These are phyloP conservation scores for Meles meles DNA, from an alignment of 2,113 vertebrate species.

Conservation along the genomic window DNA sequence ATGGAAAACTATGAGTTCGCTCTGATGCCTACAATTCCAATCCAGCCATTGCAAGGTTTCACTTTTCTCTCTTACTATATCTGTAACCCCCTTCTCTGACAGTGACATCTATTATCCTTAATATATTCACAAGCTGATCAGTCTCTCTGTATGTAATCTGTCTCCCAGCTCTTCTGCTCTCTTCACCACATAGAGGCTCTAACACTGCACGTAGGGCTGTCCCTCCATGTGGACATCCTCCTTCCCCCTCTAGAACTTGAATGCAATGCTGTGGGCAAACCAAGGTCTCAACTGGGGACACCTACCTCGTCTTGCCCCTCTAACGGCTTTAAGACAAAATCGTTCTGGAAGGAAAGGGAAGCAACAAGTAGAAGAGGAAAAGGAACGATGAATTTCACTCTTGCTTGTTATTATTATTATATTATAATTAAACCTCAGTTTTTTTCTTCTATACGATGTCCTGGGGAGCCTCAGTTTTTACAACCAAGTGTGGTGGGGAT, in stretches of 20 bases:
- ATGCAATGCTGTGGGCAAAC: neutral
- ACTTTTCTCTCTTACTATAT: neutral
- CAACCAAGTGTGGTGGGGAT: neutral
- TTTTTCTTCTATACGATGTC: neutral
- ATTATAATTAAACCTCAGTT: neutral
- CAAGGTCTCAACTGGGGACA: neutral
- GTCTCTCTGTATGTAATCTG: no score
- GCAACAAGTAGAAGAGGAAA: neutral
- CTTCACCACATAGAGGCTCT: neutral
- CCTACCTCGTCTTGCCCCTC: neutral
- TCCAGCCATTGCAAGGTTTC: neutral
- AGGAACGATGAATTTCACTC: neutral
- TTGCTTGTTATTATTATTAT: neutral
- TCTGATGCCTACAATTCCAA: neutral
- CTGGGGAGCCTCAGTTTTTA: neutral
- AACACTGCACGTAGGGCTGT: accelerated
- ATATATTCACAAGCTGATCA: neutral
- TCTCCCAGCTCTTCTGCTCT: neutral
- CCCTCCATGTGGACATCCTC: neutral
- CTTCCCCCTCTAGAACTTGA: neutral
- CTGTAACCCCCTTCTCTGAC: neutral
- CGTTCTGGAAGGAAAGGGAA: neutral
- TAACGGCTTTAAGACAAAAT: neutral
- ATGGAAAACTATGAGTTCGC: neutral
- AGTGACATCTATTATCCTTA: neutral